Evolutionary conservation across 2,113 vertebrate genomes (phyloP).

Genomic region (Toxotes chatareus): DNA sequence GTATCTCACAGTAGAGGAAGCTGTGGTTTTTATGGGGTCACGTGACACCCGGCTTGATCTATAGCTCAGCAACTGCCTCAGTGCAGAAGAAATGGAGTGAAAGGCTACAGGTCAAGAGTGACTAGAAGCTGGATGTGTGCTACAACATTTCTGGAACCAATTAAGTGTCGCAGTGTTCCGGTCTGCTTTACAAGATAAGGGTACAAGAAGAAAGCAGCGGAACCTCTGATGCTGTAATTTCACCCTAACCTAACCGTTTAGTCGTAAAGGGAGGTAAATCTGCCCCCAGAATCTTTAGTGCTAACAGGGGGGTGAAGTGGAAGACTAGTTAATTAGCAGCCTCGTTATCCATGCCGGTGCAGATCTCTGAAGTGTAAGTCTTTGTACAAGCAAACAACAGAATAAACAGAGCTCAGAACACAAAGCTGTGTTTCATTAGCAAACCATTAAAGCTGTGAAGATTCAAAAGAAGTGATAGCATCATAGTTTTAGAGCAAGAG

Average conservation of each 20-base stretch:
- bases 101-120: slow-evolving; percentile 18
- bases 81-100: neutral
- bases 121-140: neutral
- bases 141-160: slow-evolving; percentile 4
- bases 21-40: neutral
- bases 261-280: slow-evolving; percentile 31
- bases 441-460: slow-evolving; percentile 11
- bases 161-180: neutral
- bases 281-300: slow-evolving; percentile 3
- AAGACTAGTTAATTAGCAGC: slow-evolving; percentile 40
- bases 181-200: slow-evolving; percentile 22
- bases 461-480: neutral
- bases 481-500: neutral
- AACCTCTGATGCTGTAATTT: slow-evolving; percentile 28
- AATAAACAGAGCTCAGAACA: slow-evolving; percentile 16
- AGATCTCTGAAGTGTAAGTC: neutral
- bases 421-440: slow-evolving; percentile 14
- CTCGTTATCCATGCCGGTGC: slow-evolving; percentile 22
- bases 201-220: slow-evolving; percentile 1
- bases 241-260: neutral
- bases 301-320: slow-evolving; percentile 22
- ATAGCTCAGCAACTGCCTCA: neutral
- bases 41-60: neutral
- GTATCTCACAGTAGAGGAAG: slow-evolving; percentile 3
- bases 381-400: slow-evolving; percentile 11